Percentiles rank a stretch among this genome's conserved stretches.
phyloP scores from a whole-genome alignment of 1,140 invertebrate species.

The Chironomus striatipennis region DNA sequence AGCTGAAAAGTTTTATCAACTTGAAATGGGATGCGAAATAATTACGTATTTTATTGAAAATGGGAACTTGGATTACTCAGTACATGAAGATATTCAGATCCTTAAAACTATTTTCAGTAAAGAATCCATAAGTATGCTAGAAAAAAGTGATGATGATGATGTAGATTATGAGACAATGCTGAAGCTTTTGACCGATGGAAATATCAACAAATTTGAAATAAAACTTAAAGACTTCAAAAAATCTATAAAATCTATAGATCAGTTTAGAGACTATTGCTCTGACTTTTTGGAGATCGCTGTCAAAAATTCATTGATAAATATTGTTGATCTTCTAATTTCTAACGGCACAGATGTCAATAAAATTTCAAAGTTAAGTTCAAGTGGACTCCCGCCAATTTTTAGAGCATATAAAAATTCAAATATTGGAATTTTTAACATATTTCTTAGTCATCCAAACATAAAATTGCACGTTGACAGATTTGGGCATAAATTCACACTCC shows the following conservation, averaged over 20 bases:
- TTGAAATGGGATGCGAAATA: background rate
- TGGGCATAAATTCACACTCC: background rate
- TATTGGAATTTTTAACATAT: background rate
- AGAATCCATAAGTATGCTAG: no score
- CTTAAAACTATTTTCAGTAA: no score
- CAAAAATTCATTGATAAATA: background rate
- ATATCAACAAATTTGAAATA: constrained; percentile 15
- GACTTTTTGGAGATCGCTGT: background rate
- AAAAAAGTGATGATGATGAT: no score
- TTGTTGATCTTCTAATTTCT: background rate
- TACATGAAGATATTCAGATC: no score
- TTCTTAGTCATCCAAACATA: background rate
- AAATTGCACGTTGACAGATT: background rate
- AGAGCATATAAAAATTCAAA: background rate
- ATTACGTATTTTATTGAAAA: background rate
- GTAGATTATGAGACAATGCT: background rate
- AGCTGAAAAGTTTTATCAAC: background rate
- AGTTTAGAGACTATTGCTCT: background rate
- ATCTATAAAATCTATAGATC: background rate
- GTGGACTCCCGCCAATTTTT: background rate
- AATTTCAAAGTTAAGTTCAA: background rate
- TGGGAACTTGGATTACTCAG: background rate
- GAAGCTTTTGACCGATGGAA: background rate
- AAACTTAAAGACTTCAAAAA: background rate
- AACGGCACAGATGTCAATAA: background rate